Conservation (phyloP, 2,797 vertebrate genomes). For the Chloroceryle amazona region DNA sequence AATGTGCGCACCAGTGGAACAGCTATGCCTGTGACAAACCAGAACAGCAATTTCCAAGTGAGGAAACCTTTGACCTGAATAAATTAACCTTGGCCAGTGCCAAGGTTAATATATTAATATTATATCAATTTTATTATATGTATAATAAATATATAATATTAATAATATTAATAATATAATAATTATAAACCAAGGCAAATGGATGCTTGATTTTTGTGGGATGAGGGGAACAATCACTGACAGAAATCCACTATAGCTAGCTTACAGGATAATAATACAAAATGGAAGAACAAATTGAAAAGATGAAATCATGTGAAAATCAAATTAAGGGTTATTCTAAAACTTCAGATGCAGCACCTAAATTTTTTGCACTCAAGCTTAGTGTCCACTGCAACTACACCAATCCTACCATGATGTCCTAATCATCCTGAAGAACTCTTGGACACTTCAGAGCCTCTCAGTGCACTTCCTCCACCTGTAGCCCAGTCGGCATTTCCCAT, state of each 20-base stretch:
- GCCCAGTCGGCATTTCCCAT: neutral
- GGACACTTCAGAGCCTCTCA: neutral
- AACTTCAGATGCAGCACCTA: neutral
- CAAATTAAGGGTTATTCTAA: neutral
- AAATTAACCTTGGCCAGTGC: neutral
- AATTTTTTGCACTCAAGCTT: neutral
- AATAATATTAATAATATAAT: neutral
- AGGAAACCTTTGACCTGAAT: neutral
- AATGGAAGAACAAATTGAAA: neutral
- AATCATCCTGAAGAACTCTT: neutral
- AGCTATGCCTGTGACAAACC: neutral
- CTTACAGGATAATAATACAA: neutral
- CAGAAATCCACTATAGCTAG: neutral
- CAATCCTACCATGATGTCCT: neutral
- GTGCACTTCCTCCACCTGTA: neutral
- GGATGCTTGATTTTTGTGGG: neutral
- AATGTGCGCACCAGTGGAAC: neutral
- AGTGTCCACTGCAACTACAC: neutral
- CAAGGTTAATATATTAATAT: no score
- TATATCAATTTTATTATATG: no score
- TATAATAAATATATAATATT: no score
- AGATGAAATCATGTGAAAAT: neutral
- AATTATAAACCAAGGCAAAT: neutral
- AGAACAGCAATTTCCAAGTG: neutral
- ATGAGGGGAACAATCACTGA: neutral